Evolutionary conservation across 2,888 invertebrate species (phyloP).

Genomic region (Opisthograptis luteolata): DNA sequence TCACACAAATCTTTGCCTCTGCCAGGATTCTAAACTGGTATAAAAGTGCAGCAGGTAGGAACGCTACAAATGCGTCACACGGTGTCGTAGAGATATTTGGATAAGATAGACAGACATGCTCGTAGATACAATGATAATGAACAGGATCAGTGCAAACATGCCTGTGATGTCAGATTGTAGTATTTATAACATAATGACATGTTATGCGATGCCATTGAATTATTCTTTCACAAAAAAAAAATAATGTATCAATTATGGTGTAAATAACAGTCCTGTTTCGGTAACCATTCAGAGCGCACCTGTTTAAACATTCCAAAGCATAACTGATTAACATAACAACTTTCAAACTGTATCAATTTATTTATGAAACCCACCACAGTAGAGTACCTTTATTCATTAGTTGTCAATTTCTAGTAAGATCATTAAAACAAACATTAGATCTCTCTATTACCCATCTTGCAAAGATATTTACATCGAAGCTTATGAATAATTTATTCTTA

Average conservation of each 20-base stretch:
- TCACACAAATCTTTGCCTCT: no score
- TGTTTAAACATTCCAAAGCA: conserved; percentile 22
- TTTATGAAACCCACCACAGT: not conserved
- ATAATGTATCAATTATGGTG: conserved; percentile 9
- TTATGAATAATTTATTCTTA: conserved; percentile 32
- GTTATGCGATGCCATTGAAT: no score
- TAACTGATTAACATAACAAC: conserved; percentile 30
- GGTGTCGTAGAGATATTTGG: no score
- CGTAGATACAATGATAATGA: no score
- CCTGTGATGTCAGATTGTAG: no score
- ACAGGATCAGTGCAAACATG: no score
- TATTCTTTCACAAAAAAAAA: not conserved
- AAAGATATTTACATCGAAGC: conserved; percentile 19
- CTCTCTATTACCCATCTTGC: conserved; percentile 1
- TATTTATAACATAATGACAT: not conserved
- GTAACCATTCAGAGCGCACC: conserved; percentile 15
- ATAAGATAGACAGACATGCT: no score
- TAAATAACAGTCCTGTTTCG: conserved; percentile 6
- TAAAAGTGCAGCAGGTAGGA: no score
- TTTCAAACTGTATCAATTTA: conserved; percentile 20
- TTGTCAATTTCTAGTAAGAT: not conserved
- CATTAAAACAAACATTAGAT: conserved; percentile 11
- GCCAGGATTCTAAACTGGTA: no score
- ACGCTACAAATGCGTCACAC: no score
- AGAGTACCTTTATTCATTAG: not conserved